Conservation (phyloP, 2,888 invertebrate species). For the Archips xylosteana region DNA sequence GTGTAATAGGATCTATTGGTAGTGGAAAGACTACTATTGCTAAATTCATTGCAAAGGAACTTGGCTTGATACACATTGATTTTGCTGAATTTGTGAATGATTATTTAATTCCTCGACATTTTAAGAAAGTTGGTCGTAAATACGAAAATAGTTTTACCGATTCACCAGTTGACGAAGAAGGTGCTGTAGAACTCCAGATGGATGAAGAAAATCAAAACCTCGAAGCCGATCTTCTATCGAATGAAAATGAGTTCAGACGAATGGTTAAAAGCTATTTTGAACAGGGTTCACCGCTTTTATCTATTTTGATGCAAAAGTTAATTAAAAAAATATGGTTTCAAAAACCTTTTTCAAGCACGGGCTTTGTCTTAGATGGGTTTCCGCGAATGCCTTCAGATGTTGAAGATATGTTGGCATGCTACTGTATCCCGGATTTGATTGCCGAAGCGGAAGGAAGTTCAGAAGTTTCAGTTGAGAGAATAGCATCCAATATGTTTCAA, state of each 20-base stretch:
- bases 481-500: slow-evolving; percentile 63
- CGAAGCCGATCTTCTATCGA: slow-evolving; percentile 62
- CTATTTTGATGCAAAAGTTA: slow-evolving; percentile 72
- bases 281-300: slow-evolving; percentile 74
- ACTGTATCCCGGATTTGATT: slow-evolving; percentile 85
- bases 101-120: slow-evolving; percentile 71
- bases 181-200: slow-evolving; percentile 65
- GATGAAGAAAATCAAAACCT: slow-evolving; percentile 69
- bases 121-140: slow-evolving; percentile 72
- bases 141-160: slow-evolving; percentile 75
- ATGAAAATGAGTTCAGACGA: slow-evolving; percentile 69
- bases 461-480: slow-evolving; percentile 64
- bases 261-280: slow-evolving; percentile 80
- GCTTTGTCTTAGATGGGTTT: slow-evolving; percentile 87
- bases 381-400: slow-evolving; percentile 85
- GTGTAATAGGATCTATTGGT: slow-evolving; percentile 83
- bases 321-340: slow-evolving; percentile 82
- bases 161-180: slow-evolving; percentile 65
- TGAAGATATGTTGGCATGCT: slow-evolving; percentile 78
- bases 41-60: slow-evolving; percentile 80
- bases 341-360: slow-evolving; percentile 75
- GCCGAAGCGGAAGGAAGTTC: slow-evolving; percentile 75
- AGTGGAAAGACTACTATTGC: slow-evolving; percentile 84
- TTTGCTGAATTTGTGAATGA: slow-evolving; percentile 72
- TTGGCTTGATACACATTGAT: slow-evolving; percentile 83